phyloP scores from a whole-genome alignment of 1,140 invertebrate genomes.

The Aleiodes sp. region DNA sequence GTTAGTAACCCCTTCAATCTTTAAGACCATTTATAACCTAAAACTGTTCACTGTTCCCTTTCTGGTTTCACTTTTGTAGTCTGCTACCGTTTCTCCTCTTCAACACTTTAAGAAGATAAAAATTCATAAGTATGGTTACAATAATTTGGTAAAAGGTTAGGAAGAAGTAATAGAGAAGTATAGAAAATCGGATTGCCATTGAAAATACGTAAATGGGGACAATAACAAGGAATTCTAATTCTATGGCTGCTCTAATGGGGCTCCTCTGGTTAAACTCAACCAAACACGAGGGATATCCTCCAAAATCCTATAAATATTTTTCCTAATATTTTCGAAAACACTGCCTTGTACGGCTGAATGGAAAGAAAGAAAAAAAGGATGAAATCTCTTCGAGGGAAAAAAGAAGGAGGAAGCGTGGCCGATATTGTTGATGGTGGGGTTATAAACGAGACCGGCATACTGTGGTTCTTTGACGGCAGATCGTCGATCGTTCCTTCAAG shows the following conservation, averaged over 20 bases:
- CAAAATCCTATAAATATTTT: constrained; percentile 65
- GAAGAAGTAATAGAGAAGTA: constrained; percentile 41
- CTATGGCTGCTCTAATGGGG: constrained; percentile 54
- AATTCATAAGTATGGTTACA: not conserved
- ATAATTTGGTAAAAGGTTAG: not conserved
- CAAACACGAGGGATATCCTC: constrained; percentile 19
- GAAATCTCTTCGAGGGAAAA: not conserved
- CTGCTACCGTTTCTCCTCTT: constrained; percentile 14
- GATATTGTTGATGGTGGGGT: constrained; percentile 11
- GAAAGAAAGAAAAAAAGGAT: not conserved
- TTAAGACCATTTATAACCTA: not conserved
- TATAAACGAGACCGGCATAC: constrained; percentile 10
- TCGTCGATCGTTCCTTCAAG: constrained; percentile 8
- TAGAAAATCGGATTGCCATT: constrained; percentile 14
- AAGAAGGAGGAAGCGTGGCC: constrained; percentile 13
- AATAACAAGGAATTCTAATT: constrained; percentile 51
- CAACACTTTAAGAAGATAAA: constrained; percentile 12
- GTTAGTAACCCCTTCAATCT: constrained; percentile 59
- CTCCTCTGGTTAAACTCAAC: constrained; percentile 34
- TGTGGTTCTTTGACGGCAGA: constrained; percentile 22
- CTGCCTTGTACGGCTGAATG: constrained; percentile 28
- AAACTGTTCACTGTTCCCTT: not conserved
- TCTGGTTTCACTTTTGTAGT: not conserved
- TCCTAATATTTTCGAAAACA: constrained; percentile 58
- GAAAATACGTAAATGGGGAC: constrained; percentile 27